Evolutionary conservation across 2,888 invertebrate genomes (phyloP).

Genomic region (Agrilus biguttatus): DNA sequence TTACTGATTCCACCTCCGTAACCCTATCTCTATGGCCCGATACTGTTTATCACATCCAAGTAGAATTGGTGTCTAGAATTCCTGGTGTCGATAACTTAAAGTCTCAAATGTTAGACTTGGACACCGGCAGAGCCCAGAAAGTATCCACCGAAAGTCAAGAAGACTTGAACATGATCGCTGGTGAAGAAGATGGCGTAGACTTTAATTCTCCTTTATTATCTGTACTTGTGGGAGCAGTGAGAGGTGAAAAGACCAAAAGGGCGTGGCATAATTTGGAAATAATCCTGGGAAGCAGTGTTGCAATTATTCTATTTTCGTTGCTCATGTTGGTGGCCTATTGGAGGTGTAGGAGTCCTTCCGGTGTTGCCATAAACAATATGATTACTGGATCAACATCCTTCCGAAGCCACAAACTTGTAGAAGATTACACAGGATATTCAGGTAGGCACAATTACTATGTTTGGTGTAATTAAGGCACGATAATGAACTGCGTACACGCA

Average conservation of each 20-base stretch:
- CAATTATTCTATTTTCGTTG: constrained; percentile 33
- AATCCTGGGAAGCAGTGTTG: constrained; percentile 44
- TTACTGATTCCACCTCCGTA: constrained; percentile 66
- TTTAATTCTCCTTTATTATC: constrained; percentile 40
- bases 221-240: constrained; percentile 46
- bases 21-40: constrained; percentile 70
- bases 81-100: constrained; percentile 47
- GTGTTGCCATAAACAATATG: constrained; percentile 36
- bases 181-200: constrained; percentile 29
- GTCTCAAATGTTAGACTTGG: constrained; percentile 50
- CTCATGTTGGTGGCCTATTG: constrained; percentile 39
- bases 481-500: constrained; percentile 8
- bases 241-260: constrained; percentile 41
- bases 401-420: constrained; percentile 45
- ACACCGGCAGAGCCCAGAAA: constrained; percentile 46
- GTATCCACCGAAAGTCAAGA: constrained; percentile 50
- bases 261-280: constrained; percentile 41
- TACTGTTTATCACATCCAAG: constrained; percentile 69
- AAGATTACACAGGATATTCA: constrained; percentile 35
- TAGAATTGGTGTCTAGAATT: constrained; percentile 46
- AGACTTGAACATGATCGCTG: constrained; percentile 38
- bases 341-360: constrained; percentile 42
- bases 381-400: constrained; percentile 45
- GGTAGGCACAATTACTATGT: constrained; percentile 13
- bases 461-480: constrained; percentile 5